Percentiles rank a stretch among this genome's conserved stretches.
phyloP scores from a whole-genome alignment of 2,888 invertebrate genomes.

The Amphiduros pacificus region DNA sequence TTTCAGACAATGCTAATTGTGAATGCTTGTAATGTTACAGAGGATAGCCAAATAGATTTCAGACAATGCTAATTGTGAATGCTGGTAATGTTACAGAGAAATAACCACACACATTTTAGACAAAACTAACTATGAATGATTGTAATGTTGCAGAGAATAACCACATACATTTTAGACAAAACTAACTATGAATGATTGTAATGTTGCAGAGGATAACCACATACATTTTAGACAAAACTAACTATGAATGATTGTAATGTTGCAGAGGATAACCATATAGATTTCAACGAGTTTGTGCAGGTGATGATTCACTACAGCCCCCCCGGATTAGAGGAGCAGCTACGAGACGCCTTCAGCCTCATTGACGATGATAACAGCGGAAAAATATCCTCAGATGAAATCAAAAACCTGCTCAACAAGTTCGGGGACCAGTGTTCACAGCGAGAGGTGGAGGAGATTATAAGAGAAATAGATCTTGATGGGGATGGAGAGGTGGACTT shows the following conservation, averaged over 20 bases:
- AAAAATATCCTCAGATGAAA: neutral
- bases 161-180: too few relatives aligned
- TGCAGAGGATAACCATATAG: neutral
- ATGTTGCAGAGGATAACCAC: neutral
- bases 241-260: too few relatives aligned
- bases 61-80: too few relatives aligned
- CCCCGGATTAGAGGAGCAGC: neutral
- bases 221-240: too few relatives aligned
- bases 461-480: neutral
- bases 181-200: too few relatives aligned
- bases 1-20: too few relatives aligned
- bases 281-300: neutral
- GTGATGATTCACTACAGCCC: neutral
- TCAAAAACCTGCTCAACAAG: neutral
- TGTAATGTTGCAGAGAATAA: too few relatives aligned
- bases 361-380: conserved; percentile 1
- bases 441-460: neutral
- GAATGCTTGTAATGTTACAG: too few relatives aligned
- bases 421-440: neutral
- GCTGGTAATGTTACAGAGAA: too few relatives aligned
- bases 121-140: too few relatives aligned
- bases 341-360: neutral
- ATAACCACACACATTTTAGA: too few relatives aligned
- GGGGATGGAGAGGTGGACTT: neutral
- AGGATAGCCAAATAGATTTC: too few relatives aligned